Evolutionary conservation across 2,113 vertebrate genomes (phyloP), one percentile per base, ranked within the genome.

Genomic region (Dascyllus trimaculatus): DNA sequence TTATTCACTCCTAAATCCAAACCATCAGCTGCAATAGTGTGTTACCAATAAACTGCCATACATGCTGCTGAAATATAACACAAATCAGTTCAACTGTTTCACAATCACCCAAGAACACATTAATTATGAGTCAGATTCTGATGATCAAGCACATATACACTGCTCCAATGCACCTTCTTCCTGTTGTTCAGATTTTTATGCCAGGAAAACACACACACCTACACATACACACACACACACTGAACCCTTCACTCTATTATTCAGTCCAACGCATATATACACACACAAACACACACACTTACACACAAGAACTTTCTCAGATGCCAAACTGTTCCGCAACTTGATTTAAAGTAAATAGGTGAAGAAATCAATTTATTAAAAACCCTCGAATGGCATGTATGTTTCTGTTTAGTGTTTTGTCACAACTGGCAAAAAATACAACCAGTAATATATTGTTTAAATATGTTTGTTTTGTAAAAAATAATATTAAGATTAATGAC

Each of bases 391-490:
- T 67, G 78, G 51, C 78, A 63, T 78, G 69, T 89, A 73, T 81
- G 80, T 88, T 81, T 81, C 79, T 78, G 69, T 88, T 82, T 67
- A 71, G 24, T 84, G 71, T 85, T 49, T 74, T 69, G 89, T 80
- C 71, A 82, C 59, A 67, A 79, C 87, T 88, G 87, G 74, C 40
- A 63, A 78, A 32, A 67, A 81, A 67, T 76, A 71, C 72, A 82
- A 80, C 81, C 85, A 73, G 75, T 65, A 61, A 88, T 70, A 86
- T 67, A 85, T 82, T 92, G 88, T 93, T 92, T 83, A 91, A 93
- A 93, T 85, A 88, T 82, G 80, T 90, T 92, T 92, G 86, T 93
- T 93, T 94, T 94, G 92, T 93, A 94, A 92, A 84, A 79, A 75
- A 79, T 69, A 78, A 71, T 87, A 84, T 91, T 89, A 90, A 87